phyloP scores from a whole-genome alignment of 2,888 invertebrate species.

The Coenonympha arcania region DNA sequence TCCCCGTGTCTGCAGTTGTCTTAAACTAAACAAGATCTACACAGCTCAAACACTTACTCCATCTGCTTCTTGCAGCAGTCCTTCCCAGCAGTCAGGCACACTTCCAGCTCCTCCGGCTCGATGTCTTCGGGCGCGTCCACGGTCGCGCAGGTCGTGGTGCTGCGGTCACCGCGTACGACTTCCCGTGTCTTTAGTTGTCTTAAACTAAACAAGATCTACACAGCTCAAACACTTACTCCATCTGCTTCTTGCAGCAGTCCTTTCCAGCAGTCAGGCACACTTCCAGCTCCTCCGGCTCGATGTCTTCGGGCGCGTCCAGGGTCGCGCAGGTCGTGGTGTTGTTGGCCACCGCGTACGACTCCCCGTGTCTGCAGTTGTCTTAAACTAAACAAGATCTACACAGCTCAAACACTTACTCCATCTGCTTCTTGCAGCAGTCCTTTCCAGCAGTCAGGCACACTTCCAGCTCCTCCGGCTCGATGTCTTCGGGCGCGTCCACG shows the following conservation, averaged over 20 bases:
- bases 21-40: too few species aligned
- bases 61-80: conserved; percentile 46
- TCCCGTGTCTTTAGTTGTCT: conserved; percentile 47
- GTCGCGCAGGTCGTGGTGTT: conserved; percentile 36
- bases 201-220: too few species aligned
- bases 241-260: conserved; percentile 47
- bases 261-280: conserved; percentile 38
- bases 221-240: conserved; percentile 43
- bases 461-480: conserved; percentile 38
- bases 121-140: conserved; percentile 41
- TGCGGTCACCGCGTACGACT: conserved; percentile 32
- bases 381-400: conserved; percentile 37
- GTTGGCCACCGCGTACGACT: conserved; percentile 33
- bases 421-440: conserved; percentile 46
- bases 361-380: conserved; percentile 47
- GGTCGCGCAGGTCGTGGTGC: conserved; percentile 36
- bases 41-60: conserved; percentile 42
- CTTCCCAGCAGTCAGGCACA: conserved; percentile 37
- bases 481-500: conserved; percentile 40
- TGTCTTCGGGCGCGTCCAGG: conserved; percentile 40
- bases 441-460: conserved; percentile 38
- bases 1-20: conserved; percentile 49
- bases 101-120: conserved; percentile 37
- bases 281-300: conserved; percentile 38
- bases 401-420: conserved; percentile 39